Conservation (phyloP, 2,888 invertebrate species). For the Liopterus haemorrhoidalis region DNA sequence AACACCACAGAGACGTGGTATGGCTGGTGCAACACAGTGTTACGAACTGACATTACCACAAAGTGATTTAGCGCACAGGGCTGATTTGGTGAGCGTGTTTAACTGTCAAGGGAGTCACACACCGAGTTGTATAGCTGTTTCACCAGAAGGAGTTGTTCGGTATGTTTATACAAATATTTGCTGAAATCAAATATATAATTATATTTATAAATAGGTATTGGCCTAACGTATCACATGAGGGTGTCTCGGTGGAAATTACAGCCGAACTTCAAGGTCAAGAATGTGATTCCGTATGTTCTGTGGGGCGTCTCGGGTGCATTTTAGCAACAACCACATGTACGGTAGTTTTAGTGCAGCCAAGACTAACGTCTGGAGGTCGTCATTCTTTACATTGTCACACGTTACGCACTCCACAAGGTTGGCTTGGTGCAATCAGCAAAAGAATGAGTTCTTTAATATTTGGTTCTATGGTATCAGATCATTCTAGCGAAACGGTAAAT, state of each 20-base stretch:
- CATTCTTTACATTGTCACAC: constrained; percentile 62
- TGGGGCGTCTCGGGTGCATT: constrained; percentile 61
- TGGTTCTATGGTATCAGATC: constrained; percentile 61
- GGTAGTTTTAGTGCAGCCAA: constrained; percentile 65
- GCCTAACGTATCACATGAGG: constrained; percentile 84
- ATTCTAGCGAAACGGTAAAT: constrained; percentile 57
- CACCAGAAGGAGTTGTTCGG: constrained; percentile 83
- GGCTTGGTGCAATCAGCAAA: constrained; percentile 82
- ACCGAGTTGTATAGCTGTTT: constrained; percentile 84
- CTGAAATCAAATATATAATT: constrained; percentile 10
- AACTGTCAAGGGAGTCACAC: constrained; percentile 52
- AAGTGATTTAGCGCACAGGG: constrained; percentile 86
- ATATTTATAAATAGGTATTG: constrained; percentile 58
- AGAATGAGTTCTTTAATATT: constrained; percentile 76
- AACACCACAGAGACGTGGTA: constrained; percentile 45
- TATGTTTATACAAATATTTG: constrained; percentile 1
- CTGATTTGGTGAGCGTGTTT: constrained; percentile 74
- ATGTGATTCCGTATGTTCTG: constrained; percentile 66
- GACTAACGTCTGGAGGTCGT: constrained; percentile 57
- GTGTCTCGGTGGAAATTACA: constrained; percentile 74
- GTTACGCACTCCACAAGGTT: constrained; percentile 69
- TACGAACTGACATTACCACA: constrained; percentile 83
- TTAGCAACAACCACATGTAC: constrained; percentile 90
- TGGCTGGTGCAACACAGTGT: constrained; percentile 55
- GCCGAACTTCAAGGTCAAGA: constrained; percentile 78